Evolutionary conservation across 2,888 invertebrate species (phyloP).

Genomic region (Heliconius ismenius): DNA sequence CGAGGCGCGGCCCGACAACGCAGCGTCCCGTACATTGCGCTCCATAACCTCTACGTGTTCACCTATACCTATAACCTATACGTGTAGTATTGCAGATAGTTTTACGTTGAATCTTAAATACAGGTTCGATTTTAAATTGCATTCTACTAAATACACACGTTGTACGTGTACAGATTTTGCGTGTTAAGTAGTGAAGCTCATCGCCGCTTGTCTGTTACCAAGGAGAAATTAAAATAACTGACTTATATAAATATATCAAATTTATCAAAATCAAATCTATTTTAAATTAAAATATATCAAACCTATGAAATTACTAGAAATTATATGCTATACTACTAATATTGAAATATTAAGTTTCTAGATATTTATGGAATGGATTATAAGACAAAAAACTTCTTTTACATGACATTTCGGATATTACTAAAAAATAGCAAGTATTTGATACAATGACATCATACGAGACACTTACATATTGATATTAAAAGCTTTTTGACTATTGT

Average conservation of each 20-base stretch:
- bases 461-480: too few species aligned
- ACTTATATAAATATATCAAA: too few species aligned
- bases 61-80: conserved; percentile 6
- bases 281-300: too few species aligned
- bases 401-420: too few species aligned
- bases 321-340: neutral
- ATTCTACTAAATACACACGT: neutral
- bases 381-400: too few species aligned
- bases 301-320: neutral
- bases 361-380: neutral
- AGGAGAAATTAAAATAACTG: too few species aligned
- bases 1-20: conserved; percentile 65
- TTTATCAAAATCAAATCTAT: too few species aligned
- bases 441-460: too few species aligned
- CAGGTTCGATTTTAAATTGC: conserved; percentile 9
- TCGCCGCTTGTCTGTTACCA: neutral
- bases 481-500: too few species aligned
- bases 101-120: conserved; percentile 20
- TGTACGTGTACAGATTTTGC: neutral
- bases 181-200: neutral
- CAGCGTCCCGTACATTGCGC: conserved; percentile 57
- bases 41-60: conserved; percentile 43
- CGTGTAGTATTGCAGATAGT: conserved; percentile 21
- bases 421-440: too few species aligned
- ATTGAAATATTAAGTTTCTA: neutral